Evolutionary conservation across 2,888 invertebrate genomes (phyloP), one percentile per base, ranked within the genome.

Genomic region (Leptinotarsa peninsularis): DNA sequence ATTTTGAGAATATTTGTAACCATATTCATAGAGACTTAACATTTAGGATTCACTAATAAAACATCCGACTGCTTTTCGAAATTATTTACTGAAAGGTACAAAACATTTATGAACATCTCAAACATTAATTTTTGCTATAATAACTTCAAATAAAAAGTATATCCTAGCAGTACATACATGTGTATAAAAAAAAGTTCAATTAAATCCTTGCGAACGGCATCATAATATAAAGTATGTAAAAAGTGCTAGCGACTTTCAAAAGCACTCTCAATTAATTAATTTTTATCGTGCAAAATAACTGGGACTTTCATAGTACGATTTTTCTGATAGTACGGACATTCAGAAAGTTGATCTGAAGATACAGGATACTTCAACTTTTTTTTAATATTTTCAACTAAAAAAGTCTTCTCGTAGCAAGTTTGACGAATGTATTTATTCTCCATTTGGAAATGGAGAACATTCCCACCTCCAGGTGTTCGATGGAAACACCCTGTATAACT

Each of bases 31-130:
- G 4, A 4, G 52, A 5, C 4, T 52, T 17, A 17, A 52, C n/a
- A 52, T 15, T 52, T n/a, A 52, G n/a, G 52, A 17, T 14, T 23
- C 21, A 52, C 84, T 91, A 23, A 83, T 85, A 49, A 67, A 67
- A 67, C n/a, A 50, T 15, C 13, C 14, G 4, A 50, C 18, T 23
- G 15, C 15, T 67, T 67, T 69, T 58, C 4, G 15, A 54, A 54
- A 56, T 69, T 52, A 69, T 69, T 69, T 69, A 69, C 33, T 69
- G 69, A 69, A 69, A 69, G 56, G 69, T 69, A 69, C 56, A 69
- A 69, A 69, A 69, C 56, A 69, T 69, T 54, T 18, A 67, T 67
- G 23, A 67, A 69, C 58, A 58, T 58, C 23, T 58, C 21, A 23
- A 58, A 58, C 58, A 58, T 58, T 58, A 14, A 58, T 15, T 15